Conservation (phyloP, 2,797 vertebrate genomes). For the Pangasius macronema region DNA sequence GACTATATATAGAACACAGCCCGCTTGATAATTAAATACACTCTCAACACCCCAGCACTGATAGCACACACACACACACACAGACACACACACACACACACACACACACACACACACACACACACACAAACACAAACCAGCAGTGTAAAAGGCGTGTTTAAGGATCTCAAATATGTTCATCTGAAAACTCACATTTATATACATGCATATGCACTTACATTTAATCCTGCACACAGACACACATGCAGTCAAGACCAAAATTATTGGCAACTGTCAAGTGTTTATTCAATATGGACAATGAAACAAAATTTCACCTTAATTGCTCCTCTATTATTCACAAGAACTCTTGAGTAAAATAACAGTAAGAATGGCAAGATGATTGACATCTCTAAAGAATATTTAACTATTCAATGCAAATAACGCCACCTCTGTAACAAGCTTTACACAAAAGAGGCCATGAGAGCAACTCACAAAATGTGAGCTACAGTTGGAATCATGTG, state of each 20-base stretch:
- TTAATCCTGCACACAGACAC: neutral
- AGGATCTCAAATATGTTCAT: neutral
- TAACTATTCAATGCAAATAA: neutral
- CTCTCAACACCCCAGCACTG: slow-evolving; percentile 6
- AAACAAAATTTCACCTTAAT: neutral
- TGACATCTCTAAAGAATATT: neutral
- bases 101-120: neutral
- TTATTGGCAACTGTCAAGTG: neutral
- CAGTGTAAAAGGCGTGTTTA: neutral
- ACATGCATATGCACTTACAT: neutral
- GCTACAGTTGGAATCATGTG: neutral
- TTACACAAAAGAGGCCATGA: neutral
- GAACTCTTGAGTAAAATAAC: neutral
- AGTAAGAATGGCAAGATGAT: neutral
- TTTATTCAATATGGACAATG: neutral
- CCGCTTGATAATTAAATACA: slow-evolving; percentile 6
- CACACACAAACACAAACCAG: neutral
- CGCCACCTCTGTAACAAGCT: neutral
- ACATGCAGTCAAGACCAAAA: neutral
- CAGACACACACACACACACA: slow-evolving; percentile 5
- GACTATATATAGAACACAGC: slow-evolving; percentile 7
- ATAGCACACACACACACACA: neutral
- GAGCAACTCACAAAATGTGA: neutral
- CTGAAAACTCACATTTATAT: neutral
- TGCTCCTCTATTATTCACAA: neutral